Base-by-base conservation (phyloP, 2,797 vertebrate genomes). In the Sebastes elongatus region DNA sequence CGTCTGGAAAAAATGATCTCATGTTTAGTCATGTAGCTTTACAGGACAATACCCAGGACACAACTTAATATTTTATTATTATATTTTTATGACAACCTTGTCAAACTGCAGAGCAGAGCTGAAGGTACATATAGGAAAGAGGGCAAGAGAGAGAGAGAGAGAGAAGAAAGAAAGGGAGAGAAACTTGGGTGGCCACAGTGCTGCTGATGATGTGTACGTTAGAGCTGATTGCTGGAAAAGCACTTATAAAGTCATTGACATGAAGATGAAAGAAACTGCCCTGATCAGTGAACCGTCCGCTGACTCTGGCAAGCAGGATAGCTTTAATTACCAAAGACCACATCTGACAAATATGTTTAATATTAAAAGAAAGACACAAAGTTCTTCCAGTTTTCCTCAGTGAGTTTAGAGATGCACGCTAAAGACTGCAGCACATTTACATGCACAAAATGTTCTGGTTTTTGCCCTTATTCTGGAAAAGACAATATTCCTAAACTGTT, bases 1-100 rank as follows among this genome's bases (percentile, higher is more conserved):
- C 27, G 71, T 82, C 68, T 92, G 92, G 94, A 92, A 93, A 91
- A 89, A 90, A 74, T 93, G 72, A 93, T 81, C 83, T 92, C 90
- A 93, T 86, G 75, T 91, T 90, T 83, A 85, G 86, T 84, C 79
- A 74, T 80, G 72, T 81, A 83, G 78, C 81, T 88, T 72, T 80
- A 80, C 81, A 88, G 81, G 83, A 93, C 86, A 91, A 93, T 91
- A 88, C 92, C 86, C 89, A 81, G 73, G 89, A 91, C 67, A 55
- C 88, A 76, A 72, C 65, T 89, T 83, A 92, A 92, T 88, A 77
- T 89, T 89, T 91, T 83, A 91, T 71, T 83, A 80, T 89, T 71
- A 69, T 74, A 72, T 70, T 90, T 92, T 86, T 82, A 89, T 86
- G 89, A 88, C 60, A 80, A 79, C 46, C 79, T 78, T 82, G 80